Evolutionary conservation across 2,113 vertebrate genomes (phyloP), one percentile per base, ranked within the genome.

Genomic region (Atrichornis clamosus): DNA sequence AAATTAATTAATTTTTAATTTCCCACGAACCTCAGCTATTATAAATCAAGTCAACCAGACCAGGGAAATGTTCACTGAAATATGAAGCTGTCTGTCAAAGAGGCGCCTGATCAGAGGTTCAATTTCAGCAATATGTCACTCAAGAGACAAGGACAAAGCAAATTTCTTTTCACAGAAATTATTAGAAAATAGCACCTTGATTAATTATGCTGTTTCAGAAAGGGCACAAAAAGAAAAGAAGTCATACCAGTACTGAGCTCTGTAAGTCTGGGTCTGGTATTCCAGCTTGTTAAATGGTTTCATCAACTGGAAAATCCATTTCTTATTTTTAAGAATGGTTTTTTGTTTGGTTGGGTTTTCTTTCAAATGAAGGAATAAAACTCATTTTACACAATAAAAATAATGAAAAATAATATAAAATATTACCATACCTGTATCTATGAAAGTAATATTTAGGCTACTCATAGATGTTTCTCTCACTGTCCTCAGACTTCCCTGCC

Each of bases 1-100:
- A 87, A 98, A 98, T 98, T 97, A 98, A 98, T 98, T 98, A 97
- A 98, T 96, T 97, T 98, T 98, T 98, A 98, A 98, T 98, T 98
- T 97, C 96, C 93, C 42, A 84, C 96, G 60, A 97, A 97, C 94
- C 95, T 97, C 96, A 81, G 76, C 95, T 95, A 82, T 86, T 97
- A 98, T 97, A 98, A 98, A 98, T 98, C 98, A 98, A 98, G 93
- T 79, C 94, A 97, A 30, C 21, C 59, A 88, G 89, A 26, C 49
- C 85, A 89, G 87, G 49, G 84, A 90, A 96, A 81, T 28, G 64
- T 42, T 85, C 65, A 59, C 28, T 91, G 95, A 97, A 97, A 98
- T 89, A 95, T 41, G 90, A 97, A 95, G 95, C 91, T 93, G 84
- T 93, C 95, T 95, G 83, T 93, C 28, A 33, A 91, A 91, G 80